These are phyloP conservation scores for Drosophila paulistorum DNA, from an alignment of 1,140 invertebrate species.

Conservation along the genomic window DNA sequence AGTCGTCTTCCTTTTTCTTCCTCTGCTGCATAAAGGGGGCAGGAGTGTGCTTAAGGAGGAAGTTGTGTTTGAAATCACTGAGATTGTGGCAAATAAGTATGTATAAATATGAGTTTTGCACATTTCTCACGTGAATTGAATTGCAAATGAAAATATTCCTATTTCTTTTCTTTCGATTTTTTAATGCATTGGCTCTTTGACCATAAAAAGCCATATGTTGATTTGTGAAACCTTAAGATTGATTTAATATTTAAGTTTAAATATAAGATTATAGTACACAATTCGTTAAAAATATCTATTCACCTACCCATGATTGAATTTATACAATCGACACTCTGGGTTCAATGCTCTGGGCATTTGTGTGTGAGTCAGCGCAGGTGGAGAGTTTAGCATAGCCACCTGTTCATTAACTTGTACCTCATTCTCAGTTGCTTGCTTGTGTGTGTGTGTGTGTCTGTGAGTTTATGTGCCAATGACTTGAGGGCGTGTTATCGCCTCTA, in stretches of 20 bases:
- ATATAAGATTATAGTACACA: too few species aligned
- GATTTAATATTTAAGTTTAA: too few species aligned
- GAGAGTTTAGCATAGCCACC: slow-evolving; percentile 34
- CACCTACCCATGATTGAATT: not conserved
- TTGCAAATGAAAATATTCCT: not conserved
- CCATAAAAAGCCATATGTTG: too few species aligned
- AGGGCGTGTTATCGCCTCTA: not conserved
- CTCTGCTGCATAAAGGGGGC: not conserved
- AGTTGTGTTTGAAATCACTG: slow-evolving; percentile 1
- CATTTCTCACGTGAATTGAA: not conserved
- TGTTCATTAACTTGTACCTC: slow-evolving; percentile 57
- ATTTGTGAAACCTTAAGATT: too few species aligned
- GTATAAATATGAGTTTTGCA: not conserved
- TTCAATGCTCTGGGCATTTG: slow-evolving; percentile 41
- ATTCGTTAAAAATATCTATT: too few species aligned
- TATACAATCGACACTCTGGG: slow-evolving; percentile 6
- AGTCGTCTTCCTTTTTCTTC: slow-evolving; percentile 17
- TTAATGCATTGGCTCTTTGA: too few species aligned
- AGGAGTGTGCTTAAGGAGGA: not conserved
- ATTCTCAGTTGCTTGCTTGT: slow-evolving; percentile 5
- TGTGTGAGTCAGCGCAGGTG: slow-evolving; percentile 22
- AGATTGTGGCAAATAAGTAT: not conserved
- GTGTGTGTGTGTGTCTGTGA: slow-evolving; percentile 15
- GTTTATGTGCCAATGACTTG: not conserved
- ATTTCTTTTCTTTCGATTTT: too few species aligned